Percentiles rank a stretch among this genome's conserved stretches.
Evolutionary conservation across 2,113 vertebrate species (phyloP).

Genomic region (Toxostoma redivivum): DNA sequence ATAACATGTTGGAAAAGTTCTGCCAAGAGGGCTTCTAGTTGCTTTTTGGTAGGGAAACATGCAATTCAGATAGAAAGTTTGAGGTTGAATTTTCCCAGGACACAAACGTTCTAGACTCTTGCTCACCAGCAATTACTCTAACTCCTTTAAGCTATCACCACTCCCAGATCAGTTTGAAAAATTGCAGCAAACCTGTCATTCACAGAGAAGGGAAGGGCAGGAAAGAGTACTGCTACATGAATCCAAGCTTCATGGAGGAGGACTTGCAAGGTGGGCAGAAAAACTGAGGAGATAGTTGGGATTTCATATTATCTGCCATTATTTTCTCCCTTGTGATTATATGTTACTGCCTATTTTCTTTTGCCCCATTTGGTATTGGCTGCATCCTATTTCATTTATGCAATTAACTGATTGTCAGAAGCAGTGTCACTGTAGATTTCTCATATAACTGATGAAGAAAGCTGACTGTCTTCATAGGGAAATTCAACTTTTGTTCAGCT

Average conservation of each 20-base stretch:
- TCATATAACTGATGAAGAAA: not conserved
- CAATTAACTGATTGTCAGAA: not conserved
- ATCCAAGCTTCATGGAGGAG: fast-evolving
- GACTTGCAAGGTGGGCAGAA: not conserved
- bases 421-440: not conserved
- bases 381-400: not conserved
- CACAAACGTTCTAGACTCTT: not conserved
- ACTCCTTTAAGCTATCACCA: not conserved
- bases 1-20: not conserved
- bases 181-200: not conserved
- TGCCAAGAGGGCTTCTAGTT: not conserved
- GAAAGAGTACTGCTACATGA: not conserved
- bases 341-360: not conserved
- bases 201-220: not conserved
- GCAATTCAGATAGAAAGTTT: not conserved
- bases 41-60: not conserved
- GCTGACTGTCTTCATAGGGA: not conserved
- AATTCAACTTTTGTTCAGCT: not conserved
- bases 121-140: not conserved
- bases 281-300: not conserved
- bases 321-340: not conserved
- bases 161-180: not conserved
- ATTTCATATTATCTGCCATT: not conserved
- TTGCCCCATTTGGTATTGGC: not conserved
- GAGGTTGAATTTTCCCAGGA: not conserved